Evolutionary conservation across 1,140 invertebrate species (phyloP).

Genomic region (Pseudoatta argentina): DNA sequence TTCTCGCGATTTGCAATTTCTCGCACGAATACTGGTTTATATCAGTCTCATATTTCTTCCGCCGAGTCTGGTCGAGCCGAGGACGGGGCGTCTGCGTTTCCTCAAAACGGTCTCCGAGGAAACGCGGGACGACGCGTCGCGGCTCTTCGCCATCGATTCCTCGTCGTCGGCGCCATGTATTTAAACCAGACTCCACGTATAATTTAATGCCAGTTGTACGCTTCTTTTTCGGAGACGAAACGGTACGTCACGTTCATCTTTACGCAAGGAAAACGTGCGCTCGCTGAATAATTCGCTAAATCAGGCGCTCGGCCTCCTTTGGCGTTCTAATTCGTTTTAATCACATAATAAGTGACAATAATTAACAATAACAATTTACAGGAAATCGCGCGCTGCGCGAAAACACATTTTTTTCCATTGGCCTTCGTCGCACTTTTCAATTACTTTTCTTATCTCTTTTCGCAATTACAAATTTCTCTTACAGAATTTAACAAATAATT

Average conservation of each 20-base stretch:
- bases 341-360: slow-evolving; percentile 39
- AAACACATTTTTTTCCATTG: slow-evolving; percentile 26
- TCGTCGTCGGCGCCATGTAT: background rate
- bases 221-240: slow-evolving; percentile 68
- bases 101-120: background rate
- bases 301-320: slow-evolving; percentile 25
- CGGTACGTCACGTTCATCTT: slow-evolving; percentile 22
- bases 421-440: background rate
- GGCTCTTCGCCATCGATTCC: slow-evolving; percentile 28
- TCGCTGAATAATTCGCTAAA: slow-evolving; percentile 1
- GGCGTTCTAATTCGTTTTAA: slow-evolving; percentile 1
- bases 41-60: slow-evolving; percentile 84
- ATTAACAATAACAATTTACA: slow-evolving; percentile 58
- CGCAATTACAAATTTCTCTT: background rate
- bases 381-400: slow-evolving; percentile 42
- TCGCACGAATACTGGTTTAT: slow-evolving; percentile 85
- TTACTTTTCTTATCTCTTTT: slow-evolving; percentile 16
- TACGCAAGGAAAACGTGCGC: slow-evolving; percentile 55
- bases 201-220: slow-evolving; percentile 86
- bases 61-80: slow-evolving; percentile 38
- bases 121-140: background rate
- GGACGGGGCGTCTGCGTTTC: background rate
- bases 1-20: slow-evolving; percentile 79
- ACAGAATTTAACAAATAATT: slow-evolving; percentile 1
- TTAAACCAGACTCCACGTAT: slow-evolving; percentile 48